Evolutionary conservation across 2,113 vertebrate species (phyloP).

Genomic region (Megaleporinus macrocephalus): DNA sequence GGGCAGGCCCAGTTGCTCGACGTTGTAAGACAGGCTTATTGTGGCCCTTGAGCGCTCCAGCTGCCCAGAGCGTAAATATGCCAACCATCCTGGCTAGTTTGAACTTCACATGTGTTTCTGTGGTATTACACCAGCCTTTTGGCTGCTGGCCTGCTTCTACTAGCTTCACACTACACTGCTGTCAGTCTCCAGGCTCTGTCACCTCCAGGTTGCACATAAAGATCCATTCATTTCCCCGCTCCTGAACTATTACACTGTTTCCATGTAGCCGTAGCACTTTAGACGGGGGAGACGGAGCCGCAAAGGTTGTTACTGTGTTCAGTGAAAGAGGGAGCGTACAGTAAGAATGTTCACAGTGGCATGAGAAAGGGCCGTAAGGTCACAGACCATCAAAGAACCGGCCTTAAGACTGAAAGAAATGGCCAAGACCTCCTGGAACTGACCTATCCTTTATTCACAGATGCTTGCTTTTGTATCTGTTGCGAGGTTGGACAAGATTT

Average conservation of each 20-base stretch:
- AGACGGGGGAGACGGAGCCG: background rate
- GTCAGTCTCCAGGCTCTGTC: constrained; percentile 33
- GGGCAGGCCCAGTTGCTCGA: constrained; percentile 40
- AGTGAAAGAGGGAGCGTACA: background rate
- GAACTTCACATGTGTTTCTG: constrained; percentile 40
- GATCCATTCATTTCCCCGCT: constrained; percentile 15
- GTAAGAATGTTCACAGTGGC: constrained; percentile 1
- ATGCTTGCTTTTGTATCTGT: background rate
- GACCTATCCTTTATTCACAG: background rate
- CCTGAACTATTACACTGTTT: background rate
- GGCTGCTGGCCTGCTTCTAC: constrained; percentile 43
- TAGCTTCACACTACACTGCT: constrained; percentile 47
- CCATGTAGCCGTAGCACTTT: background rate
- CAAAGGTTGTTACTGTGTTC: background rate
- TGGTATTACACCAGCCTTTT: constrained; percentile 33
- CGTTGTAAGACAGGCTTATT: constrained; percentile 40
- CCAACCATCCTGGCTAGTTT: constrained; percentile 34
- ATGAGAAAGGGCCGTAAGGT: background rate
- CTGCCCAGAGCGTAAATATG: constrained; percentile 43
- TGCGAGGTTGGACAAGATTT: too few relatives aligned
- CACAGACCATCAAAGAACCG: background rate
- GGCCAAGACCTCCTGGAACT: too few relatives aligned
- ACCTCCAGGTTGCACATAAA: constrained; percentile 34
- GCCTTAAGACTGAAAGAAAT: background rate
- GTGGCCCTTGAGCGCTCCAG: constrained; percentile 24